phyloP scores from a whole-genome alignment of 2,113 vertebrate genomes.

The Calidris pugnax region DNA sequence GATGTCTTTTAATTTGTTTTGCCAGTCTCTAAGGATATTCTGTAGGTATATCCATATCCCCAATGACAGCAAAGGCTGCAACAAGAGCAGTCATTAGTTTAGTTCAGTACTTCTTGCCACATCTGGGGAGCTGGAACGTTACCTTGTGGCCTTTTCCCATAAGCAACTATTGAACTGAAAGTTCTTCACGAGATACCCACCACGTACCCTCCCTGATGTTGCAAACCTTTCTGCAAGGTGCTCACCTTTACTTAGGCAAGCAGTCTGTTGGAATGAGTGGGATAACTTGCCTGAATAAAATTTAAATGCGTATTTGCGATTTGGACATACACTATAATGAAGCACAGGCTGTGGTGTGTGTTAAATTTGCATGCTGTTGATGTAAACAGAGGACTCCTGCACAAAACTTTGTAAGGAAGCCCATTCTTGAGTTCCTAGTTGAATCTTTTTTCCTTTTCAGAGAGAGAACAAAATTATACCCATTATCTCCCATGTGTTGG shows the following conservation, averaged over 20 bases:
- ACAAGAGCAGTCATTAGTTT: not conserved
- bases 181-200: not conserved
- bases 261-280: not conserved
- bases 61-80: not conserved
- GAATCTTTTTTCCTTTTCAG: not conserved
- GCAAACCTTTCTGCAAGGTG: not conserved
- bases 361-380: not conserved
- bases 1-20: not conserved
- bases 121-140: not conserved
- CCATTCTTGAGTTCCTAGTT: not conserved
- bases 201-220: not conserved
- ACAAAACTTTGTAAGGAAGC: not conserved
- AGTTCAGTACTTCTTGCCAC: not conserved
- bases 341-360: not conserved
- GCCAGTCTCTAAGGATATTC: not conserved
- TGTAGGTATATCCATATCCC: not conserved
- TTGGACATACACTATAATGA: not conserved
- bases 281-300: not conserved
- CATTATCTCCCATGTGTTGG: not conserved
- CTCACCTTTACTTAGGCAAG: not conserved
- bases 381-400: not conserved
- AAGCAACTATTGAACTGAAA: not conserved
- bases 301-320: not conserved
- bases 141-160: not conserved
- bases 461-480: not conserved